Evolutionary conservation across 2,797 vertebrate genomes (phyloP), one percentile per base, ranked within the genome.

Genomic region (Rhynchotus rufescens): DNA sequence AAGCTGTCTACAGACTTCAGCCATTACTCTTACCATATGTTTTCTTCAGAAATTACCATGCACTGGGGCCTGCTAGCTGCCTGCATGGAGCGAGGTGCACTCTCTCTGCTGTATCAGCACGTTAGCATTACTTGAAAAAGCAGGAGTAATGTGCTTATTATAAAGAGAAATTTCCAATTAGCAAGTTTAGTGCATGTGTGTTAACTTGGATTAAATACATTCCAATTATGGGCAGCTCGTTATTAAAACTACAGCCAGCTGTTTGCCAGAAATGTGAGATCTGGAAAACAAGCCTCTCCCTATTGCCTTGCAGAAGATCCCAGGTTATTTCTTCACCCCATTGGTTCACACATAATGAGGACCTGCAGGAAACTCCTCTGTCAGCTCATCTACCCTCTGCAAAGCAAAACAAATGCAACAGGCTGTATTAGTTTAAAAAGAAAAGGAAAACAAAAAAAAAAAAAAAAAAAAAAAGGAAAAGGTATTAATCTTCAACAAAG

Each of bases 21-120:
- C 95, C 96, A 90, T 96, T 96, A 96, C 95, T 97, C 96, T 95
- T 95, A 90, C 97, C 98, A 97, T 97, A 97, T 98, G 97, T 94
- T 97, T 94, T 88, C 96, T 84, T 96, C 92, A 93, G 91, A 91
- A 96, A 96, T 97, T 96, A 96, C 92, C 94, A 96, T 92, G 95
- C 96, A 94, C 90, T 88, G 88, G 94, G 95, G 94, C 91, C 84
- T 96, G 92, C 84, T 89, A 34, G 86, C 81, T 92, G 91, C 67
- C 77, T 77, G 78, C 61, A 32, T 84, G 79, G 81, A 94, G 95
- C 0, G 73, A 96, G 94, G 89, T 93, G 61, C 57, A 12, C 82
- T 84, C 92, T 66, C 40, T 83, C 83, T 90, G 95, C 96, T 81
- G 84, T 30, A 89, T 97, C 96, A 97, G 94, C 93, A 84, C 2